Percentiles rank a stretch among this genome's conserved stretches.
These are phyloP conservation scores for Squalus acanthias DNA, from an alignment of 2,797 vertebrate species.

Conservation along the genomic window DNA sequence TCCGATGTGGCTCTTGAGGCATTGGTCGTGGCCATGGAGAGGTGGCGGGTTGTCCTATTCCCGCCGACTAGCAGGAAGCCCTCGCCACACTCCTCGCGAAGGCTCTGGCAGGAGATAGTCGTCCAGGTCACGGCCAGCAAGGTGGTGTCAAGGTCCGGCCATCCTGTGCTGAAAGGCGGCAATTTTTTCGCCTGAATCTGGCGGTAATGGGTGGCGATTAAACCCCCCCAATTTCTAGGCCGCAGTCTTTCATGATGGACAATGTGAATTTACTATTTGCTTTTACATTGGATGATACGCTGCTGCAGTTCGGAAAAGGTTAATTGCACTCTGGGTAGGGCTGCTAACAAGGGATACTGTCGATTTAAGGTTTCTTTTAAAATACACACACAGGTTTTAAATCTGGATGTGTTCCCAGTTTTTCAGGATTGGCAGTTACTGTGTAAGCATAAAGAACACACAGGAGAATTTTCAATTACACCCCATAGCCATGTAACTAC, in stretches of 20 bases:
- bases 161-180: no score
- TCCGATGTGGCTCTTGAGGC: no score
- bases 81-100: no score
- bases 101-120: no score
- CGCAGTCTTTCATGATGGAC: neutral
- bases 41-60: no score
- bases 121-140: no score
- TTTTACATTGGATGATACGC: neutral
- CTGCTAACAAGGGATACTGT: neutral
- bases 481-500: neutral
- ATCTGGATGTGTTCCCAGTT: conserved; percentile 26
- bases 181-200: no score
- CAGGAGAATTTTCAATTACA: neutral
- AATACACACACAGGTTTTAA: neutral
- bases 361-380: conserved; percentile 11
- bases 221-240: no score
- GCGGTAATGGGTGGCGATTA: no score
- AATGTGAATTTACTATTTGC: neutral
- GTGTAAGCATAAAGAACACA: neutral
- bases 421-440: neutral
- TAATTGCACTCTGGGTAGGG: neutral
- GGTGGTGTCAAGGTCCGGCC: no score
- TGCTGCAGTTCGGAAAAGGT: neutral
- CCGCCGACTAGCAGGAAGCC: no score
- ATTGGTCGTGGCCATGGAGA: no score